phyloP scores from a whole-genome alignment of 2,888 invertebrate species.

The Agrotis segetum region DNA sequence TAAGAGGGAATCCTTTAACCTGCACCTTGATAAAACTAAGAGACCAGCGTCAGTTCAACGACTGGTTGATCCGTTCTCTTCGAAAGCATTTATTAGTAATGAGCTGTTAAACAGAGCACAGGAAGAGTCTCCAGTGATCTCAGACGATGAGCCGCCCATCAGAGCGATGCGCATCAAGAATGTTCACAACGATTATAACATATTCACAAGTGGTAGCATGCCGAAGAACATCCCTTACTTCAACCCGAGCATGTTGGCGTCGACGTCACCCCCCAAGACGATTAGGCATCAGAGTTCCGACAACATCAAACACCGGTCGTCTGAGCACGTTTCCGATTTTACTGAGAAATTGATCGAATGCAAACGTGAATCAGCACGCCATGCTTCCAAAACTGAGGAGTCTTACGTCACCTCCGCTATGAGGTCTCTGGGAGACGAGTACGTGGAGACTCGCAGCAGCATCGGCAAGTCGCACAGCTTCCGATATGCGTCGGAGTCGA shows the following conservation, averaged over 20 bases:
- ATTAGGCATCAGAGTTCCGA: slow-evolving; percentile 84
- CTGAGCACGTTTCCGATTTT: slow-evolving; percentile 82
- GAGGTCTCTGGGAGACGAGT: slow-evolving; percentile 87
- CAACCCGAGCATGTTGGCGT: slow-evolving; percentile 81
- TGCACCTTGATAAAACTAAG: slow-evolving; percentile 82
- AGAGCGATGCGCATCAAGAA: slow-evolving; percentile 82
- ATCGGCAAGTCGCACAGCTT: slow-evolving; percentile 94
- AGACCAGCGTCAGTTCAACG: slow-evolving; percentile 84
- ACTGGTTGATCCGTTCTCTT: slow-evolving; percentile 81
- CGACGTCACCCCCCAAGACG: slow-evolving; percentile 84
- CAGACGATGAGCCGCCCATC: slow-evolving; percentile 81
- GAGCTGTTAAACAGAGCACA: slow-evolving; percentile 78
- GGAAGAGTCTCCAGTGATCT: slow-evolving; percentile 79
- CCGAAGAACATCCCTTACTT: slow-evolving; percentile 86
- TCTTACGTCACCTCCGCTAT: slow-evolving; percentile 81
- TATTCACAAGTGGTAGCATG: slow-evolving; percentile 86
- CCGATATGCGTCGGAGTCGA: slow-evolving; percentile 90
- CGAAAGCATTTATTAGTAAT: slow-evolving; percentile 86
- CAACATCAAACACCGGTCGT: slow-evolving; percentile 84
- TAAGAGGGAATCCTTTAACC: slow-evolving; percentile 80
- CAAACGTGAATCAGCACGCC: slow-evolving; percentile 79
- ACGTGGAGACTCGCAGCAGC: slow-evolving; percentile 88
- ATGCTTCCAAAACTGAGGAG: slow-evolving; percentile 80
- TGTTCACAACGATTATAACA: slow-evolving; percentile 78
- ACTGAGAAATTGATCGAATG: slow-evolving; percentile 78